Conservation (phyloP, 2,113 vertebrate species). For the Ictalurus furcatus region DNA sequence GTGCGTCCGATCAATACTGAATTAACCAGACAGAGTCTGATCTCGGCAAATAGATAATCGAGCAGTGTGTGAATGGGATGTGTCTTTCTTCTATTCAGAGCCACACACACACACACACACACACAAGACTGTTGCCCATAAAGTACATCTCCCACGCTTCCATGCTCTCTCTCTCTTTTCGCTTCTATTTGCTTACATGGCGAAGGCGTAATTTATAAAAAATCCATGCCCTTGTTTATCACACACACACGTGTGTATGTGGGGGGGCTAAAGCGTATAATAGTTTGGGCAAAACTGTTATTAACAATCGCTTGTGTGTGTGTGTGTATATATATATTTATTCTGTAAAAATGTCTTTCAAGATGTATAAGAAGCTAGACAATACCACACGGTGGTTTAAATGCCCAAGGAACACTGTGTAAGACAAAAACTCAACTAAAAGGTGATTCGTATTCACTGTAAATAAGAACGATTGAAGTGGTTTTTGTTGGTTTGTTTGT, state of each 20-base stretch:
- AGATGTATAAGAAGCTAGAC: too few relatives aligned
- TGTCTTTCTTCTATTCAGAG: background rate
- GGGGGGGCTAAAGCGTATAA: background rate
- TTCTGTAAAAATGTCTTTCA: too few relatives aligned
- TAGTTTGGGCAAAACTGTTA: background rate
- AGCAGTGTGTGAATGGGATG: constrained; percentile 30
- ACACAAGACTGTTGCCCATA: background rate
- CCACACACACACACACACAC: constrained; percentile 7
- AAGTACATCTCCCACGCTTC: background rate
- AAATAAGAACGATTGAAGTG: background rate
- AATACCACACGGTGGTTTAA: background rate
- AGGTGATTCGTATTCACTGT: background rate
- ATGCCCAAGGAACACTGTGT: background rate
- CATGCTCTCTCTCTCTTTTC: background rate
- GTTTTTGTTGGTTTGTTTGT: background rate
- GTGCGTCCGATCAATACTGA: constrained; percentile 43
- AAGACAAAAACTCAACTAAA: background rate
- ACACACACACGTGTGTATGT: too few relatives aligned
- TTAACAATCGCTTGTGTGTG: too few relatives aligned
- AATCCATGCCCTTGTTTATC: background rate
- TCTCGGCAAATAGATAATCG: constrained; percentile 42
- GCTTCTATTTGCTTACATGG: constrained; percentile 23
- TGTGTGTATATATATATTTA: too few relatives aligned
- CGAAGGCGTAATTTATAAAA: background rate
- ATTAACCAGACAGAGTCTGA: constrained; percentile 47